Evolutionary conservation across 2,888 invertebrate species (phyloP).

Genomic region (Tromatobia lineatoria): DNA sequence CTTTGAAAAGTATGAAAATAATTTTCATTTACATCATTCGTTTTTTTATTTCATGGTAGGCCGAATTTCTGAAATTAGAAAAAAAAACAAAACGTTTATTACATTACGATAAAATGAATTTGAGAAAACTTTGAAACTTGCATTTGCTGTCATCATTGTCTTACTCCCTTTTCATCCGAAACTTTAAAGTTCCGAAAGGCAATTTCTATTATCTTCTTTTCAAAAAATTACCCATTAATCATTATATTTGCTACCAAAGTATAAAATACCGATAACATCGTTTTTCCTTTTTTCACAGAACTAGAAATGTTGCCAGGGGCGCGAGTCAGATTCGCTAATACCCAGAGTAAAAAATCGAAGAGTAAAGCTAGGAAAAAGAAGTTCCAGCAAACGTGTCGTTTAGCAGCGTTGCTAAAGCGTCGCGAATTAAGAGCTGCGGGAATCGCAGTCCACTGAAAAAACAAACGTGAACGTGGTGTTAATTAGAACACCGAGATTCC

Average conservation of each 20-base stretch:
- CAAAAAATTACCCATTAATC: background rate
- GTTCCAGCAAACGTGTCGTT: constrained; percentile 97
- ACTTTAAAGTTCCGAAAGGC: no score
- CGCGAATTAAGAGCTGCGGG: constrained; percentile 99
- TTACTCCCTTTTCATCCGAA: background rate
- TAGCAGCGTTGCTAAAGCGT: constrained; percentile 99
- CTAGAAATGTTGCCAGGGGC: constrained; percentile 99
- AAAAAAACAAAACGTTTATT: no score
- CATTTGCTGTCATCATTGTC: background rate
- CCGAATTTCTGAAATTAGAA: no score
- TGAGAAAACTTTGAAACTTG: no score
- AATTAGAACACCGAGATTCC: constrained; percentile 99
- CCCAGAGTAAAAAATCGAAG: constrained; percentile 98
- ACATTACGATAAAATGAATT: no score
- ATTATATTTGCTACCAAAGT: background rate
- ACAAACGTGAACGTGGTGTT: constrained; percentile 95
- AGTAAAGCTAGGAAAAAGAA: constrained; percentile 99
- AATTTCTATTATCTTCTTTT: no score
- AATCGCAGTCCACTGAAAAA: constrained; percentile 90
- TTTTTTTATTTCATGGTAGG: no score
- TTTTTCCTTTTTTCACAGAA: constrained; percentile 87
- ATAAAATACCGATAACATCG: background rate
- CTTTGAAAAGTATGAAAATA: no score
- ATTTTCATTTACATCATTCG: no score
- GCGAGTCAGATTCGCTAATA: constrained; percentile 98